Evolutionary conservation across 2,113 vertebrate species (phyloP).

Genomic region (Psophia crepitans): DNA sequence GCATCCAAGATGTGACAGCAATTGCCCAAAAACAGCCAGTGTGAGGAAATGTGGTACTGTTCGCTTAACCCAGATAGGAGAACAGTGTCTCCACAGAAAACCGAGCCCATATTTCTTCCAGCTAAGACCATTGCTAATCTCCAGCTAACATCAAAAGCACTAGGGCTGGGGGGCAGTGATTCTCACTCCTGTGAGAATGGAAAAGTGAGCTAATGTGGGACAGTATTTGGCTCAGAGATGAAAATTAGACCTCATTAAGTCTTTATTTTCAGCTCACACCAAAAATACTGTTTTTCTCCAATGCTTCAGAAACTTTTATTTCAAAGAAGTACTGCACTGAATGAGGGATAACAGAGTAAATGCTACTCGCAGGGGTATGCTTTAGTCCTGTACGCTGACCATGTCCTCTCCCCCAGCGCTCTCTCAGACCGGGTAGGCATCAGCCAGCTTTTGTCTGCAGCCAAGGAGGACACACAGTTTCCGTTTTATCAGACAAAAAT

Average conservation of each 20-base stretch:
- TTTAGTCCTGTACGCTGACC: background rate
- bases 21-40: background rate
- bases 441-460: background rate
- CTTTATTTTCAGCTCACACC: constrained; percentile 3
- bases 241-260: constrained; percentile 48
- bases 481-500: background rate
- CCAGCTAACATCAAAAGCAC: constrained; percentile 27
- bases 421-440: background rate
- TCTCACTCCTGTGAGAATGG: background rate
- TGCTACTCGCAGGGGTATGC: background rate
- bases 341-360: background rate
- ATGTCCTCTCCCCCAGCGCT: background rate
- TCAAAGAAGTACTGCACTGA: background rate
- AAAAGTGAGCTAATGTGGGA: constrained; percentile 19
- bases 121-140: background rate
- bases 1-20: background rate
- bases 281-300: background rate
- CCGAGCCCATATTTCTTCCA: background rate
- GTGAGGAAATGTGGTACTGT: background rate
- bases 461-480: background rate
- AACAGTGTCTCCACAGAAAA: background rate
- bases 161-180: background rate
- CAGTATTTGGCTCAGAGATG: background rate
- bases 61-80: background rate
- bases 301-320: background rate